Evolutionary conservation across 2,113 vertebrate genomes (phyloP), one percentile per base, ranked within the genome.

Genomic region (Scophthalmus maximus): DNA sequence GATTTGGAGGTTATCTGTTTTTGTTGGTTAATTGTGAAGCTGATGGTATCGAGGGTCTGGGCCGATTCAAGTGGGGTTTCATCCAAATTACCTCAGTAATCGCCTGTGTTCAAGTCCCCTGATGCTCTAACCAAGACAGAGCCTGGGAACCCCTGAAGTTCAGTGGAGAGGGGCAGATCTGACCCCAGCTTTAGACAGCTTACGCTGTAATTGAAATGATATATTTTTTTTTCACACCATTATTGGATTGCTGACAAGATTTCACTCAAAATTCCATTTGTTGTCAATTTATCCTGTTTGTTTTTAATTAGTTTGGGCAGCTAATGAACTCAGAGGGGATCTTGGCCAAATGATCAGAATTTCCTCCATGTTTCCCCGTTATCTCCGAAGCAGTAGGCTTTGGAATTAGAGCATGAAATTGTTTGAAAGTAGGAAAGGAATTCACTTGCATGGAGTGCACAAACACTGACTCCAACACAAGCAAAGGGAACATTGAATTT

Each of bases 21-120:
- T 93, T 94, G 92, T 93, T 93, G 85, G 90, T 92, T 94, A 94
- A 94, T 94, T 94, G 93, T 93, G 92, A 87, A 85, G 90, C 86
- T 89, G 93, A 94, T 93, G 89, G 83, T 89, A 93, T 94, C 93
- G 76, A 79, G 84, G 87, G 87, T 82, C 85, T 76, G 84, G 85
- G 88, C 92, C 88, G 88, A 93, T 89, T 89, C 89, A 88, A 92
- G 91, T 89, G 87, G 91, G 89, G 86, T 92, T 92, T 93, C 89
- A 92, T 89, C 87, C 91, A 92, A 94, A 94, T 94, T 92, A 92
- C 88, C 91, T 88, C 82, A 81, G 89, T 92, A 91, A 93, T 93
- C 89, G 82, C 79, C 85, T 87, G 86, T 87, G 88, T 92, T 91
- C 81, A 85, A 91, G 80, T 88, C 90, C 87, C 86, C 72, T 47